phyloP scores from a whole-genome alignment of 2,888 invertebrate species.

The Melipona beecheii region DNA sequence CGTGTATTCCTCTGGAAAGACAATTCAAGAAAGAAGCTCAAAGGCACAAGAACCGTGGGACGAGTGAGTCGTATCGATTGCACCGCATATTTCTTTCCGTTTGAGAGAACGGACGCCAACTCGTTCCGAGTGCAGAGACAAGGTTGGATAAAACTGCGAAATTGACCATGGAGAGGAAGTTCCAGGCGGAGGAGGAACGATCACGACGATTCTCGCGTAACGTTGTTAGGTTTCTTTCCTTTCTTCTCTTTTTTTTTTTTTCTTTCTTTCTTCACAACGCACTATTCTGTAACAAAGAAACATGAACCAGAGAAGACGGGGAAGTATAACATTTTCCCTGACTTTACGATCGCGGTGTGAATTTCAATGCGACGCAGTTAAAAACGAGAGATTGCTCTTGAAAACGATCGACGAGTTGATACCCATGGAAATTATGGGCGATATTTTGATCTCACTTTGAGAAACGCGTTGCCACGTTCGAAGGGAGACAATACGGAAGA shows the following conservation, averaged over 20 bases:
- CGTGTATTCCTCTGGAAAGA: neutral
- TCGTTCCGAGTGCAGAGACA: neutral
- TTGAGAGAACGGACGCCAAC: neutral
- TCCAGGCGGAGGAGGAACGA: neutral
- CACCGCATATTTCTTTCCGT: conserved; percentile 17
- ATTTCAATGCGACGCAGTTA: neutral
- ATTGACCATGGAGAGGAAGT: conserved; percentile 19
- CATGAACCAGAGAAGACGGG: neutral
- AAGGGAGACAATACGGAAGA: too few species aligned
- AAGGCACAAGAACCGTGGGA: neutral
- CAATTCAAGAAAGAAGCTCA: neutral
- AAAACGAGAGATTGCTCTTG: neutral
- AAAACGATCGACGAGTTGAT: neutral
- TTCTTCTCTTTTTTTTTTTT: neutral
- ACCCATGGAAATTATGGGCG: too few species aligned
- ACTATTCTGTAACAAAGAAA: neutral
- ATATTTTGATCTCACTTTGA: too few species aligned
- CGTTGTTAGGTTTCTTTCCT: conserved; percentile 26
- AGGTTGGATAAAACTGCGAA: conserved; percentile 41
- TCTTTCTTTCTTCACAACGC: neutral
- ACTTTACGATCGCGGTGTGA: neutral
- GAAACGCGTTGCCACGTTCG: too few species aligned
- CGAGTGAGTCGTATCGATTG: conserved; percentile 19
- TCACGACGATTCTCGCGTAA: neutral
- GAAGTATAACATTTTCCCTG: too few species aligned